These are phyloP conservation scores for Spialia ferax DNA, from an alignment of 2,888 invertebrate genomes.

Conservation along the genomic window DNA sequence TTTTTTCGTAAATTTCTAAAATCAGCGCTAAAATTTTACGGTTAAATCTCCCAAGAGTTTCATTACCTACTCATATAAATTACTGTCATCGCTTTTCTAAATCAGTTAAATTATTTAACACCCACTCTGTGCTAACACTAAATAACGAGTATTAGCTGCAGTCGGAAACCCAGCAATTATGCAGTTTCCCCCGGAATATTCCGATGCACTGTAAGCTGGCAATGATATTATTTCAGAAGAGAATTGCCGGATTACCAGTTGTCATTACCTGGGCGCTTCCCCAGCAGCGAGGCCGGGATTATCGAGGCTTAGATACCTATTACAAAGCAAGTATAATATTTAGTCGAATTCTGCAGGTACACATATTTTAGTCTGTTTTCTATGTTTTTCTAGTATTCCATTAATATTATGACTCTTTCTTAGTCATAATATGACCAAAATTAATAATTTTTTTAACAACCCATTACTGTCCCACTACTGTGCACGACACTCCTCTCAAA, in stretches of 20 bases:
- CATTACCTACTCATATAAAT: too few relatives aligned
- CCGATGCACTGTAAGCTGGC: slow-evolving; percentile 1
- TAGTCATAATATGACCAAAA: too few relatives aligned
- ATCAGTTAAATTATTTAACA: neutral
- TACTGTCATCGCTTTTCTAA: neutral
- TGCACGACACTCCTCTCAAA: too few relatives aligned
- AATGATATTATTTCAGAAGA: slow-evolving; percentile 20
- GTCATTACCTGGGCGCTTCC: slow-evolving; percentile 17
- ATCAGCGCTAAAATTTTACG: too few relatives aligned
- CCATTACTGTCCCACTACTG: too few relatives aligned
- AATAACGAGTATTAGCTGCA: slow-evolving; percentile 9
- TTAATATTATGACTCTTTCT: too few relatives aligned
- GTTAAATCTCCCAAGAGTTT: too few relatives aligned
- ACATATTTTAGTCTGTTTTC: too few relatives aligned
- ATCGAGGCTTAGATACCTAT: slow-evolving; percentile 2
- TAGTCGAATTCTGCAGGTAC: neutral
- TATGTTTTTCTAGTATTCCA: too few relatives aligned
- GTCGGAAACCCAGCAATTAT: neutral
- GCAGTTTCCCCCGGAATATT: neutral
- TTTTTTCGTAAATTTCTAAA: too few relatives aligned
- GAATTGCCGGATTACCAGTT: slow-evolving; percentile 21
- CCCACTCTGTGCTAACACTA: neutral
- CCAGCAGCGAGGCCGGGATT: slow-evolving; percentile 8
- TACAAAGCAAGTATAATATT: slow-evolving; percentile 1
- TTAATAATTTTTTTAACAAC: too few relatives aligned